These are phyloP conservation scores for Artemisiospiza belli DNA, from an alignment of 2,113 vertebrate genomes.

Conservation along the genomic window DNA sequence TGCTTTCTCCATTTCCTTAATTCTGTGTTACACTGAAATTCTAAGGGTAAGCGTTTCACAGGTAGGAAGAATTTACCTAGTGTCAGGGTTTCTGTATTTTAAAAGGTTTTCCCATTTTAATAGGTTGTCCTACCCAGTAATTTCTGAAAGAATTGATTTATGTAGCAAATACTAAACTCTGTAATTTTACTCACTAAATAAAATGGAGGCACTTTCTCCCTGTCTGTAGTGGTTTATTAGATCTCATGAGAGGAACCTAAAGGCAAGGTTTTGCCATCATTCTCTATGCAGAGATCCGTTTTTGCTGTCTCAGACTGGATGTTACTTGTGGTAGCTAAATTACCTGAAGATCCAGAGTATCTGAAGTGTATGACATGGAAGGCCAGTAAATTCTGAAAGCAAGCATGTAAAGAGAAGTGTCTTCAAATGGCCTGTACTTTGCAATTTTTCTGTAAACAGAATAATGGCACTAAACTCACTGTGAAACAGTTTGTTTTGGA, in stretches of 20 bases:
- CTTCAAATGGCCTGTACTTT: not conserved
- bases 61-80: not conserved
- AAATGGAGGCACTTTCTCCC: not conserved
- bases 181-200: not conserved
- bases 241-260: not conserved
- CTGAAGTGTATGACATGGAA: not conserved
- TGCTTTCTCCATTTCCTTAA: not conserved
- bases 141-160: not conserved
- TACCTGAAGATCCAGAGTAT: not conserved
- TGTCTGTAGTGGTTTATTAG: not conserved
- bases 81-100: not conserved
- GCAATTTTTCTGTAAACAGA: not conserved
- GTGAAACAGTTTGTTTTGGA: not conserved
- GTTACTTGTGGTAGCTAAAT: not conserved
- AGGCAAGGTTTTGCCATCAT: not conserved
- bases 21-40: not conserved
- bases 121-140: not conserved
- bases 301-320: not conserved
- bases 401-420: not conserved
- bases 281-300: not conserved
- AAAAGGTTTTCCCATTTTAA: not conserved
- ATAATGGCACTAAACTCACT: not conserved
- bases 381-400: not conserved
- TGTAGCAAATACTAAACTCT: not conserved
- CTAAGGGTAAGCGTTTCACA: not conserved